A percentile compares a stretch with the other conserved stretches of the same genome.
Evolutionary conservation across 1,140 invertebrate species (phyloP).

Genomic region (Drosophila paulistorum): DNA sequence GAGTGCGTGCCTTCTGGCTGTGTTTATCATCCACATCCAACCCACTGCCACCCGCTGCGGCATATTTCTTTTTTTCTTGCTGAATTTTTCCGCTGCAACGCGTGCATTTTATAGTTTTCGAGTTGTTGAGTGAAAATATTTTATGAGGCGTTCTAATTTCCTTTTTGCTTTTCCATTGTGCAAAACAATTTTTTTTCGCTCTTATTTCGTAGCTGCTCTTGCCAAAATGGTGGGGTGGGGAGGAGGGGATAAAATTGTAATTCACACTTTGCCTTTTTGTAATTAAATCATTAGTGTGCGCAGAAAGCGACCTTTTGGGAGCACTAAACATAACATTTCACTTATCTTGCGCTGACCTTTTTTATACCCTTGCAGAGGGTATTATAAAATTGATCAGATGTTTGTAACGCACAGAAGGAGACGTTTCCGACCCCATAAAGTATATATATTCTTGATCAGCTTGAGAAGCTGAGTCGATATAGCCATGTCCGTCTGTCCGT

Average conservation of each 20-base stretch:
- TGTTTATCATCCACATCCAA: neutral
- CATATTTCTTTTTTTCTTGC: neutral
- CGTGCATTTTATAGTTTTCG: conserved; percentile 74
- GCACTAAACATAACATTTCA: conserved; percentile 59
- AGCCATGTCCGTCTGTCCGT: too few relatives aligned
- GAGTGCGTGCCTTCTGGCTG: neutral
- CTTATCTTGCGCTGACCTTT: conserved; percentile 53
- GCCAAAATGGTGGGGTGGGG: neutral
- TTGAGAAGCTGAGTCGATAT: too few relatives aligned
- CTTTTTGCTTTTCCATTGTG: neutral
- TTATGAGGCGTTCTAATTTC: conserved; percentile 49
- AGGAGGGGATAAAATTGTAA: neutral
- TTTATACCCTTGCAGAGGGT: too few relatives aligned
- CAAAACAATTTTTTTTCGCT: conserved; percentile 12
- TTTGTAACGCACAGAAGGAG: too few relatives aligned
- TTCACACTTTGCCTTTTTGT: conserved; percentile 32
- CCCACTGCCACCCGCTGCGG: neutral
- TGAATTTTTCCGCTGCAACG: conserved; percentile 45
- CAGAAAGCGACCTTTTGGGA: conserved; percentile 70
- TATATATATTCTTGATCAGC: too few relatives aligned
- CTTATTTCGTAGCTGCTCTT: neutral
- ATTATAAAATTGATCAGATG: too few relatives aligned
- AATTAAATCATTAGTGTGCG: conserved; percentile 71
- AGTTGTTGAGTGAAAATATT: conserved; percentile 53
- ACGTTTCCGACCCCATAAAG: too few relatives aligned